Evolutionary conservation across 2,888 invertebrate genomes (phyloP), one percentile per base, ranked within the genome.

Genomic region (Coenonympha arcania): DNA sequence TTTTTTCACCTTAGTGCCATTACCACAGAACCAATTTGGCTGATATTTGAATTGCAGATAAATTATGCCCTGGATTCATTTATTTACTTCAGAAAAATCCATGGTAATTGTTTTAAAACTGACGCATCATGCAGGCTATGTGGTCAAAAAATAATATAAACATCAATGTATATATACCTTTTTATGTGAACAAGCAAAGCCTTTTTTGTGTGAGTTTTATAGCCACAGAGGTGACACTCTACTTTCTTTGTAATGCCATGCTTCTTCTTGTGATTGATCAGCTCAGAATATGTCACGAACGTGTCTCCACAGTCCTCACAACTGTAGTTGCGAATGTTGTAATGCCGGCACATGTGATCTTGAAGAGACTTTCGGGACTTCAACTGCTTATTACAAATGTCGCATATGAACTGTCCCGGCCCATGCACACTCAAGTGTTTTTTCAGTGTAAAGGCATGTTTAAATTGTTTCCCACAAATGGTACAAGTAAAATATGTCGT

Each of bases 291-390:
- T 33, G 87, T 82, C 2, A 87, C 79, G 73, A 87, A 87, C 37
- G 78, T 81, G 34, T 71, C 71, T 8, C 87, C 87, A 66, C 87
- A 87, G 30, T 79, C 79, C 59, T 87, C 86, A 66, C 87, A 87
- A 50, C 71, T 87, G 50, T 69, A 87, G 58, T 87, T 83, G 37
- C 69, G 69, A 34, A 87, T 74, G 56, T 86, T 85, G 42, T 77
- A 76, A 64, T 87, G 87, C 28, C 87, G 67, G 47, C 74, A 72
- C 68, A 81, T 75, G 52, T 87, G 87, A 37, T 73, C 73, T 48
- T 73, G 69, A 11, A 85, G 64, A 6, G 79, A 73, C 37, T 75
- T 72, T 41, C 76, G 78, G 0, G 84, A 76, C 65, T 87, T 87
- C 13, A 87, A 65, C 26, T 59, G 59, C 60, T 85, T 86, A n/a